phyloP scores from a whole-genome alignment of 2,797 vertebrate genomes.

The Manis pentadactyla region DNA sequence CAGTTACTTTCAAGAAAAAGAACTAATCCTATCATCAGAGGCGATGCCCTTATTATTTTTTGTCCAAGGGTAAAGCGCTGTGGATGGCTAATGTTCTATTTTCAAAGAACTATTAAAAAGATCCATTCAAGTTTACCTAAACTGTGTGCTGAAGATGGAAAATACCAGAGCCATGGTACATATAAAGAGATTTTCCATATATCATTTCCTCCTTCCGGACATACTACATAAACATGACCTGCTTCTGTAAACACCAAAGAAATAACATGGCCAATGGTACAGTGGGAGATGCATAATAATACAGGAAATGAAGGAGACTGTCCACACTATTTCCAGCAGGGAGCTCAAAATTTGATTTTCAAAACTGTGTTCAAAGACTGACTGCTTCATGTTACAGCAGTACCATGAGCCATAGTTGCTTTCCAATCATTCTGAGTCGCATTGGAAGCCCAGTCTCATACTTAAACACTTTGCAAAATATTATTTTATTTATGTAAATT shows the following conservation, averaged over 20 bases:
- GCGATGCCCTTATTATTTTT: constrained; percentile 9
- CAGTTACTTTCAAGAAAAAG: constrained; percentile 55
- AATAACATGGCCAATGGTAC: background rate
- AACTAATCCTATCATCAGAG: background rate
- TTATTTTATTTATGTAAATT: background rate
- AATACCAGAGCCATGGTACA: constrained; percentile 52
- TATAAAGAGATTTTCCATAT: constrained; percentile 69
- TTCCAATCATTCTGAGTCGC: background rate
- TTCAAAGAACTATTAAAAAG: constrained; percentile 63
- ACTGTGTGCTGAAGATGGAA: constrained; percentile 51
- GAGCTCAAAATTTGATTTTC: constrained; percentile 36
- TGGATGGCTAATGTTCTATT: constrained; percentile 26
- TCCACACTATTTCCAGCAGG: background rate
- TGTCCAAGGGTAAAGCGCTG: constrained; percentile 23
- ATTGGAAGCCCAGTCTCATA: background rate
- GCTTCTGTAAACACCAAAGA: constrained; percentile 65
- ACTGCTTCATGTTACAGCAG: background rate
- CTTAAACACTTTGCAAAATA: background rate
- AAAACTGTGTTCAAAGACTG: constrained; percentile 54
- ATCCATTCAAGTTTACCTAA: constrained; percentile 45
- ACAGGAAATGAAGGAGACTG: background rate
- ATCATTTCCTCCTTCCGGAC: constrained; percentile 60
- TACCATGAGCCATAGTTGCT: background rate
- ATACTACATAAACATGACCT: constrained; percentile 62
- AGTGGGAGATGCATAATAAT: constrained; percentile 34